These are phyloP conservation scores for Sesamia nonagrioides DNA, from an alignment of 1,140 invertebrate genomes.

Conservation along the genomic window DNA sequence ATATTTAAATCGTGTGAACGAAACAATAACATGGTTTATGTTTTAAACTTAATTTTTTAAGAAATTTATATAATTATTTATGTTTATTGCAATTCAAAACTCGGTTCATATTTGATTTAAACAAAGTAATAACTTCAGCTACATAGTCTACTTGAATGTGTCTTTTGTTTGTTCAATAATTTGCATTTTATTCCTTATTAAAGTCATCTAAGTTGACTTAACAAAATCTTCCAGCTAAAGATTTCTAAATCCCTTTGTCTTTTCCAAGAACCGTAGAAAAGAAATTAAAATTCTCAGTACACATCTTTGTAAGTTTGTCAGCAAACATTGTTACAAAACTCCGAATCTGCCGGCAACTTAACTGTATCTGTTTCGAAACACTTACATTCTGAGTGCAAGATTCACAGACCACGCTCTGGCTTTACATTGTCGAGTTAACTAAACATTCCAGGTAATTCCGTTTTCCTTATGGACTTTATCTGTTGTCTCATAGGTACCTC, in stretches of 20 bases:
- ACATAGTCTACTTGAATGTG: too few species aligned
- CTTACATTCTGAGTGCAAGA: slow-evolving; percentile 64
- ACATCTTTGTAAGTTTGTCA: slow-evolving; percentile 29
- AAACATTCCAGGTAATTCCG: too few species aligned
- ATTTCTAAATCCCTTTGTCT: slow-evolving; percentile 20
- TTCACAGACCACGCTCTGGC: too few species aligned
- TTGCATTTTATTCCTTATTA: background rate
- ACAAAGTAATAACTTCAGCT: too few species aligned
- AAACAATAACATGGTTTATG: too few species aligned
- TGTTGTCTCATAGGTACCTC: too few species aligned
- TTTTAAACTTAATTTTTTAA: background rate
- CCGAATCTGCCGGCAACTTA: slow-evolving; percentile 43
- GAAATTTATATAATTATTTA: background rate
- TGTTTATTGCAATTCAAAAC: too few species aligned
- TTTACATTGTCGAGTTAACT: too few species aligned
- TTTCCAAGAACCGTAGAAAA: slow-evolving; percentile 40
- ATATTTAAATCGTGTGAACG: too few species aligned
- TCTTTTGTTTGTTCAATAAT: background rate
- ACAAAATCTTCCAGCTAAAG: slow-evolving; percentile 5
- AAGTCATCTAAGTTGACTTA: background rate
- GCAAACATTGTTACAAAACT: slow-evolving; percentile 34
- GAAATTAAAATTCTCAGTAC: slow-evolving; percentile 48
- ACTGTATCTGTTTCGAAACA: slow-evolving; percentile 63
- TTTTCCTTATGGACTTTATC: too few species aligned
- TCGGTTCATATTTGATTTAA: too few species aligned